Percentiles rank a stretch among this genome's conserved stretches.
These are phyloP conservation scores for Pogonognathellus flavescens DNA, from an alignment of 1,140 invertebrate species.

Conservation along the genomic window DNA sequence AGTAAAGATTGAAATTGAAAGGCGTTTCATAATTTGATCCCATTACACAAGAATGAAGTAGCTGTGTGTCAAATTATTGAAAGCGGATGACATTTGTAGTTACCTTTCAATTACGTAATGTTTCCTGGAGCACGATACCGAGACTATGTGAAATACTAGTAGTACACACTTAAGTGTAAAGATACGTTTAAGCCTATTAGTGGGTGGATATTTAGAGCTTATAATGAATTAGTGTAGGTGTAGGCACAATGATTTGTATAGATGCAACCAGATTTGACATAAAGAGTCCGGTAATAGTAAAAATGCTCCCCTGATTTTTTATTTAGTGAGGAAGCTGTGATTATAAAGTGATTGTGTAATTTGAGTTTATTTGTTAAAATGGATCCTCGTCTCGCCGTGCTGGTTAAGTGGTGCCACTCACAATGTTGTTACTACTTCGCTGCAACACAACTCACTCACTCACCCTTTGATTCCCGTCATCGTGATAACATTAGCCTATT, in stretches of 20 bases:
- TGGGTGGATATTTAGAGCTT: neutral
- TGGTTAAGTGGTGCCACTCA: slow-evolving; percentile 21
- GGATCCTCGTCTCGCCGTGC: neutral
- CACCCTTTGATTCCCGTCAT: slow-evolving; percentile 36
- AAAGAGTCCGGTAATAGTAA: neutral
- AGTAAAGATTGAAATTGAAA: neutral
- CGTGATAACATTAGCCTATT: slow-evolving; percentile 30
- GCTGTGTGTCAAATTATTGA: slow-evolving; percentile 2
- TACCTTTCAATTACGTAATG: neutral
- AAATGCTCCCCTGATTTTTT: neutral
- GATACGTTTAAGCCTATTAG: too few species aligned
- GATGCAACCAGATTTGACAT: neutral
- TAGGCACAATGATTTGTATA: neutral
- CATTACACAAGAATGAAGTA: slow-evolving; percentile 20
- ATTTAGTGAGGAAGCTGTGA: slow-evolving; percentile 8
- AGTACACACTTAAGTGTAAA: too few species aligned
- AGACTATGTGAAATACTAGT: too few species aligned
- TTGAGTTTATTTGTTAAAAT: slow-evolving; percentile 37
- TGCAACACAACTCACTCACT: neutral
- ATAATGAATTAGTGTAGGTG: neutral
- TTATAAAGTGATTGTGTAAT: neutral
- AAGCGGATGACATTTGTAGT: slow-evolving; percentile 26
- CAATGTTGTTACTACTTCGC: neutral
- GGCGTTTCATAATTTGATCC: slow-evolving; percentile 38
- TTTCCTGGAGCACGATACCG: neutral